phyloP scores from a whole-genome alignment of 2,797 vertebrate species.

The Sciaenops ocellatus region DNA sequence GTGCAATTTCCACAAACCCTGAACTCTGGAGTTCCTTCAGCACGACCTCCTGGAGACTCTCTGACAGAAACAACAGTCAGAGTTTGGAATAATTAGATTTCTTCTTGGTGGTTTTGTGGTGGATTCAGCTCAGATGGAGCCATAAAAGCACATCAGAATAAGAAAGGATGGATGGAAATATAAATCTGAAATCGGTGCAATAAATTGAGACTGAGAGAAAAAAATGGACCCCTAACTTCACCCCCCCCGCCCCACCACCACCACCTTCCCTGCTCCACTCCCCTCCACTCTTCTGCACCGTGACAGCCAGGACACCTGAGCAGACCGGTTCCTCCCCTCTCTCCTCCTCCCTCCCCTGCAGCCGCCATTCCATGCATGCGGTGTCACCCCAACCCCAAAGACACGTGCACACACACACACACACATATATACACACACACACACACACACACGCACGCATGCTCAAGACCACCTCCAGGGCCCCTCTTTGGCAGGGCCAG shows the following conservation, averaged over 20 bases:
- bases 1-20: slow-evolving; percentile 17
- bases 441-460: slow-evolving; percentile 54
- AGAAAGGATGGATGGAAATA: slow-evolving; percentile 1
- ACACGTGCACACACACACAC: slow-evolving; percentile 2
- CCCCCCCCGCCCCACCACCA: neutral
- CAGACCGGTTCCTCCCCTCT: slow-evolving; percentile 42
- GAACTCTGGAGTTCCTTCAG: slow-evolving; percentile 8
- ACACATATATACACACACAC: slow-evolving; percentile 13
- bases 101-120: slow-evolving; percentile 4
- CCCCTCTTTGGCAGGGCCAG: slow-evolving; percentile 78
- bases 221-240: neutral
- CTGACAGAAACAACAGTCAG: neutral
- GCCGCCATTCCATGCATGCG: slow-evolving; percentile 48
- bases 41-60: neutral
- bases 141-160: neutral
- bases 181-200: neutral
- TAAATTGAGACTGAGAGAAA: slow-evolving; percentile 9
- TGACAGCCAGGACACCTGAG: slow-evolving; percentile 78
- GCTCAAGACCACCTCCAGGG: slow-evolving; percentile 75
- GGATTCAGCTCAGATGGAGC: slow-evolving; percentile 16
- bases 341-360: slow-evolving; percentile 42
- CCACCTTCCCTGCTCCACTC: slow-evolving; percentile 16
- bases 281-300: slow-evolving; percentile 49
- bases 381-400: slow-evolving; percentile 66
- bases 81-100: neutral